A percentile compares a stretch with the other conserved stretches of the same genome.
Evolutionary conservation across 2,888 invertebrate species (phyloP).

Genomic region (Eubasilissa splendida): DNA sequence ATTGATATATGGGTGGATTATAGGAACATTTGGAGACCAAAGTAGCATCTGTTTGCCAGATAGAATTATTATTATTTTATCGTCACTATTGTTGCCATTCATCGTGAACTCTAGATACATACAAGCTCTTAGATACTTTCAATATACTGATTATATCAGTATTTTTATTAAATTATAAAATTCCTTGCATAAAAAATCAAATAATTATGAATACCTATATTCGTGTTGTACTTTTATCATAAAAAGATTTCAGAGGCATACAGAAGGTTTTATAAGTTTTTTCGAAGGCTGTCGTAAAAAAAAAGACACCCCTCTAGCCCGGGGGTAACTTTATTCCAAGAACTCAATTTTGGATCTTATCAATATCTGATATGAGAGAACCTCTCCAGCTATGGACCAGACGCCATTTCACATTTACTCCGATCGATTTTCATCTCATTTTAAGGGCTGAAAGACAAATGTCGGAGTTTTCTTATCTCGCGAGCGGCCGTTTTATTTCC

Average conservation of each 20-base stretch:
- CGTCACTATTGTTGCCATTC: no score
- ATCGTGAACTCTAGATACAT: no score
- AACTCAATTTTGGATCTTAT: constrained; percentile 42
- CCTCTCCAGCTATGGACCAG: constrained; percentile 6
- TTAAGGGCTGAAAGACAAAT: constrained; percentile 20
- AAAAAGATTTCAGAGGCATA: neutral
- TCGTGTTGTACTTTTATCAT: neutral
- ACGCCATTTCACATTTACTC: constrained; percentile 26
- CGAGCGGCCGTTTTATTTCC: constrained; percentile 17
- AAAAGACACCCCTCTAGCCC: constrained; percentile 4
- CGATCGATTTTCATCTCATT: constrained; percentile 37
- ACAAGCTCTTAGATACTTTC: no score
- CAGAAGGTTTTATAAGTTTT: neutral
- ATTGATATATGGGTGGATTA: no score
- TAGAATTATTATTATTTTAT: no score
- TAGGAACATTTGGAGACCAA: no score
- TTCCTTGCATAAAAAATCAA: no score
- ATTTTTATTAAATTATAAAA: no score
- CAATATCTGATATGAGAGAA: constrained; percentile 31
- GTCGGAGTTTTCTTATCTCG: constrained; percentile 24
- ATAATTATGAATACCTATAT: neutral
- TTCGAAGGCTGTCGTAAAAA: constrained; percentile 2
- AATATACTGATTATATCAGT: no score
- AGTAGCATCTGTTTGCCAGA: no score
- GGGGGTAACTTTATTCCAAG: constrained; percentile 21